These are phyloP conservation scores for Calliopsis andreniformis DNA, from an alignment of 1,140 invertebrate species.

Conservation along the genomic window DNA sequence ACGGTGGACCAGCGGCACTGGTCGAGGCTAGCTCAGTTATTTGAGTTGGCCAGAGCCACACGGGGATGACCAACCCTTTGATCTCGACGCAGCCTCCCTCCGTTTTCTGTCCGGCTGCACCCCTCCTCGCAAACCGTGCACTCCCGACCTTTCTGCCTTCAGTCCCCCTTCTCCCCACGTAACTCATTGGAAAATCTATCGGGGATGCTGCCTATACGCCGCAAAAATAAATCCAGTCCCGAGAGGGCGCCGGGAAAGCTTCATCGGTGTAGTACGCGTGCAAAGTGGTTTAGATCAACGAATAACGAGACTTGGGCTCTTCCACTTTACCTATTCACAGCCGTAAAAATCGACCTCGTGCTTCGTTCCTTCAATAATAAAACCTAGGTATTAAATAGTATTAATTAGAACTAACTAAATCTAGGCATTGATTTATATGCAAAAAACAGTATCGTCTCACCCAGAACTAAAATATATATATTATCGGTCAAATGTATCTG, in stretches of 20 bases:
- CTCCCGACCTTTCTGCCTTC: constrained; percentile 67
- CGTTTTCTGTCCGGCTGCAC: constrained; percentile 64
- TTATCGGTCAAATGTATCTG: too few relatives aligned
- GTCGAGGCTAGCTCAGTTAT: constrained; percentile 78
- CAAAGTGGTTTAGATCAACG: constrained; percentile 54
- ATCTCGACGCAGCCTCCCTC: constrained; percentile 72
- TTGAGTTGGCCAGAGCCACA: constrained; percentile 78
- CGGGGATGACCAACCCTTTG: constrained; percentile 79
- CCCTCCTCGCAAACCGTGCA: constrained; percentile 53
- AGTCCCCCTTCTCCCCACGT: constrained; percentile 46
- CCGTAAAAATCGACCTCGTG: neutral
- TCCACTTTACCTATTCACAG: neutral
- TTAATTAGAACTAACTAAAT: too few relatives aligned
- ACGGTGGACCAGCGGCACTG: constrained; percentile 72
- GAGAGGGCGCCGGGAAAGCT: constrained; percentile 21
- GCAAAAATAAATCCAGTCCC: constrained; percentile 62
- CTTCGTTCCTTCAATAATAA: neutral
- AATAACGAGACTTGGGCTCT: constrained; percentile 34
- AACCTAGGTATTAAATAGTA: too few relatives aligned
- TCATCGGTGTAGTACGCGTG: constrained; percentile 23
- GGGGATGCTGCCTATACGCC: constrained; percentile 62
- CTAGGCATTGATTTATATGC: too few relatives aligned
- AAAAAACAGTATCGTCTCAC: too few relatives aligned
- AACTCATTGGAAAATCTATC: constrained; percentile 76
- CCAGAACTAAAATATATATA: too few relatives aligned